phyloP scores from a whole-genome alignment of 2,797 vertebrate species.

The Anabacerthia variegaticeps region DNA sequence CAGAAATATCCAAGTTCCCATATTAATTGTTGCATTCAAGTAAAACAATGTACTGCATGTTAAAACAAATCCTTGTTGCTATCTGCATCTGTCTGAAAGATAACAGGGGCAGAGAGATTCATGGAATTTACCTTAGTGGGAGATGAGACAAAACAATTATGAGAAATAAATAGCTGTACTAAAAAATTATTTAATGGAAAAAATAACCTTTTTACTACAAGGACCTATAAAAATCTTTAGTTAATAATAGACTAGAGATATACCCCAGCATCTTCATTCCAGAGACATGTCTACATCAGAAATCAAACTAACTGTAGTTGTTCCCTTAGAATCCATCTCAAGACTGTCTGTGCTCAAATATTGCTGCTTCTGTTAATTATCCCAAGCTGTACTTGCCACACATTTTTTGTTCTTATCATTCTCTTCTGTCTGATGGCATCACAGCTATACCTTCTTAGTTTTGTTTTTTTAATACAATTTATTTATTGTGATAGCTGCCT shows the following conservation, averaged over 20 bases:
- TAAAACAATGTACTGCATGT: background rate
- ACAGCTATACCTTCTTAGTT: background rate
- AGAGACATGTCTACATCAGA: background rate
- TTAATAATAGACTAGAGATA: background rate
- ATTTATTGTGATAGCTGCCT: background rate
- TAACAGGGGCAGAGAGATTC: accelerated
- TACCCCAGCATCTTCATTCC: background rate
- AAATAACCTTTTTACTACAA: background rate
- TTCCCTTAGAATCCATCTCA: background rate
- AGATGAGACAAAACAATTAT: background rate
- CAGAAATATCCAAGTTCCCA: background rate
- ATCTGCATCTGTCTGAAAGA: background rate
- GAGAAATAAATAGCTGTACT: background rate
- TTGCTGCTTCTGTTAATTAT: background rate
- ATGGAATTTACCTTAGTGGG: background rate
- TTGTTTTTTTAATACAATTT: background rate
- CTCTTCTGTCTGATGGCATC: background rate
- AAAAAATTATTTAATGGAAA: background rate
- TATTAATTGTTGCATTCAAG: background rate
- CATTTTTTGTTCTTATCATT: background rate
- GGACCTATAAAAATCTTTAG: background rate
- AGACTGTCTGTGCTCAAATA: background rate
- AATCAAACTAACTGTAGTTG: background rate
- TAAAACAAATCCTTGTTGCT: background rate
- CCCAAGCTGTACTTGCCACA: background rate